Percentiles rank a stretch among this genome's conserved stretches.
Evolutionary conservation across 2,888 invertebrate genomes (phyloP).

Genomic region (Rhagonycha lutea): DNA sequence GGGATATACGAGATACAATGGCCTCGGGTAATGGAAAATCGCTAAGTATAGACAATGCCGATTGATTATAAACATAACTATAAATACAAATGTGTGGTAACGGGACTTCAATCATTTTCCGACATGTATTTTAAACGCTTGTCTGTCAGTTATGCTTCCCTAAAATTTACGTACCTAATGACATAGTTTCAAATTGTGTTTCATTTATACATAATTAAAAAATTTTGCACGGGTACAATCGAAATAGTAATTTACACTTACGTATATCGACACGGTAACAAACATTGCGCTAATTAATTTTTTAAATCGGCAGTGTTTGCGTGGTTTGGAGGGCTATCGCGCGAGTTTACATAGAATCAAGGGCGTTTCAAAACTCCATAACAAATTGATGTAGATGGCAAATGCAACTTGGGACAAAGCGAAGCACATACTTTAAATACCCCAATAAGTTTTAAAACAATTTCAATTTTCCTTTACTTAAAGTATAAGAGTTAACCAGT

Average conservation of each 20-base stretch:
- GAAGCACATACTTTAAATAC: conserved; percentile 42
- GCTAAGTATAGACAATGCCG: conserved; percentile 54
- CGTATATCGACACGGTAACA: conserved; percentile 17
- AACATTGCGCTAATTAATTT: not conserved
- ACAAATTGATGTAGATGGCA: conserved; percentile 21
- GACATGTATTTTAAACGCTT: conserved; percentile 43
- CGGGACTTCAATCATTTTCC: conserved; percentile 54
- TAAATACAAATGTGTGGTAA: conserved; percentile 52
- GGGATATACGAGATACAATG: conserved; percentile 51
- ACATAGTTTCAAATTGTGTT: conserved; percentile 8
- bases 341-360: not conserved
- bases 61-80: conserved; percentile 55
- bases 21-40: conserved; percentile 51
- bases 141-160: conserved; percentile 38
- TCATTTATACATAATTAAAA: not conserved
- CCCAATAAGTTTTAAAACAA: conserved; percentile 46
- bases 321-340: conserved; percentile 4
- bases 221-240: conserved; percentile 27
- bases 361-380: not conserved
- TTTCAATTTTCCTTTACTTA: conserved; percentile 44
- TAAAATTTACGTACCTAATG: conserved; percentile 42
- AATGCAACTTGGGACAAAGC: conserved; percentile 36
- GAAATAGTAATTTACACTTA: not conserved
- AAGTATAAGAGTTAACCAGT: conserved; percentile 47
- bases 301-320: not conserved